These are phyloP conservation scores for Numida meleagris DNA, from an alignment of 2,113 vertebrate genomes.

Conservation along the genomic window DNA sequence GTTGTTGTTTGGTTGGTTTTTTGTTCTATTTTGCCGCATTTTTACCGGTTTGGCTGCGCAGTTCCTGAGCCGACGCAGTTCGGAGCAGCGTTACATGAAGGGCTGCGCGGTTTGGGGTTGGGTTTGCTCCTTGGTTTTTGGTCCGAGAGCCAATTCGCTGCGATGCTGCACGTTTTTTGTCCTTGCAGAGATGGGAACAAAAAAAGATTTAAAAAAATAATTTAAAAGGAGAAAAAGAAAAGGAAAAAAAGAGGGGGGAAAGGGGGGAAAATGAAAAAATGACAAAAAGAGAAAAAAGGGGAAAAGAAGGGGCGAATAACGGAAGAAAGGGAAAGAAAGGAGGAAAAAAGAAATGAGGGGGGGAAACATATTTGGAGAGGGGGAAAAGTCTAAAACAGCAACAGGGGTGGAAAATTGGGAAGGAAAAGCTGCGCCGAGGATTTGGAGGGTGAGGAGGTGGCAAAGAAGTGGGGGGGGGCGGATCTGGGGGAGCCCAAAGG, in stretches of 20 bases:
- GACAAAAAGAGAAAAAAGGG: background rate
- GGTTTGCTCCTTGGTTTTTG: background rate
- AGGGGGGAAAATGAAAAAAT: no score
- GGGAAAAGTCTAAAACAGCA: background rate
- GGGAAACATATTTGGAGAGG: background rate
- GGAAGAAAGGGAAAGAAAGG: no score
- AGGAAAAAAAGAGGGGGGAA: no score
- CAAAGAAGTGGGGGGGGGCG: accelerated
- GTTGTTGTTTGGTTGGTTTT: no score
- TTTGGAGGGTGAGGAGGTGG: background rate
- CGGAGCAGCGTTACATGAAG: background rate
- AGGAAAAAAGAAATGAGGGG: background rate
- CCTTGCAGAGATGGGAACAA: background rate
- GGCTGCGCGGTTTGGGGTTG: no score
- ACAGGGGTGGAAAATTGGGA: background rate
- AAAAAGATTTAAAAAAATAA: no score
- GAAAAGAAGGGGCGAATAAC: no score
- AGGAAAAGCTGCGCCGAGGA: background rate
- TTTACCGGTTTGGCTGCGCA: background rate
- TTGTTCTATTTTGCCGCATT: background rate
- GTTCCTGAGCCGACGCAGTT: background rate
- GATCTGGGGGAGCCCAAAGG: background rate
- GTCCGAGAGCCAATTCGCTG: background rate
- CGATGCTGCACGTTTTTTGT: background rate
- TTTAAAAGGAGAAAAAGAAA: no score